A percentile compares a stretch with the other conserved stretches of the same genome.
These are phyloP conservation scores for Cactoblastis cactorum DNA, from an alignment of 2,888 invertebrate genomes.

Conservation along the genomic window DNA sequence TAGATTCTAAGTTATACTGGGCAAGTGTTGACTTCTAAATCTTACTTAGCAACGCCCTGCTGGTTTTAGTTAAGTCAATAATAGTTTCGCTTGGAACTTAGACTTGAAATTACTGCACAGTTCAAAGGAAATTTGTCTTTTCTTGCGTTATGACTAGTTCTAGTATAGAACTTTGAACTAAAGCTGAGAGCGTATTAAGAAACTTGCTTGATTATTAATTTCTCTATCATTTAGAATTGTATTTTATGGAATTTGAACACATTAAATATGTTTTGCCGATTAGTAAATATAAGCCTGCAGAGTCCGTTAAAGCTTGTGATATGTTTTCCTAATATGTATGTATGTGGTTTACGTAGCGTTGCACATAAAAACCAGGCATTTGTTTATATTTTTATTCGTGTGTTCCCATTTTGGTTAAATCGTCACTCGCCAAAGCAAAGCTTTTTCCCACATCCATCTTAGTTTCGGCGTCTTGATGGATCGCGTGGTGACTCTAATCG, in stretches of 20 bases:
- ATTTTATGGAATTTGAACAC: too few relatives aligned
- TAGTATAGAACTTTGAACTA: neutral
- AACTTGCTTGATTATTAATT: neutral
- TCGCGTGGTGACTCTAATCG: conserved; percentile 22
- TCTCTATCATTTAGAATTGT: too few relatives aligned
- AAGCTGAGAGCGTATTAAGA: neutral
- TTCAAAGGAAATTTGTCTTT: neutral
- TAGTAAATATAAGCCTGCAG: too few relatives aligned
- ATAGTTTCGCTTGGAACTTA: conserved; percentile 1
- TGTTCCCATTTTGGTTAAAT: neutral
- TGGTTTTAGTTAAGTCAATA: conserved; percentile 1
- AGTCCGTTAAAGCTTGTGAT: too few relatives aligned
- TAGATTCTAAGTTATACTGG: conserved; percentile 3
- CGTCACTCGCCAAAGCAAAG: conserved; percentile 7
- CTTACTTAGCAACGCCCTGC: conserved; percentile 1
- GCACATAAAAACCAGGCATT: neutral
- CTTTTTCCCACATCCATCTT: conserved; percentile 18
- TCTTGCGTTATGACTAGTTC: neutral
- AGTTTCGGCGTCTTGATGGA: conserved; percentile 19
- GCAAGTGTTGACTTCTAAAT: conserved; percentile 7
- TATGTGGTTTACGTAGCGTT: too few relatives aligned
- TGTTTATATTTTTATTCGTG: neutral
- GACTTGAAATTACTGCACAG: neutral
- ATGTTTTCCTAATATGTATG: too few relatives aligned
- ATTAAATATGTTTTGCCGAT: too few relatives aligned